Conservation (phyloP, 2,888 invertebrate species). For the Cecidostiba fungosa region DNA sequence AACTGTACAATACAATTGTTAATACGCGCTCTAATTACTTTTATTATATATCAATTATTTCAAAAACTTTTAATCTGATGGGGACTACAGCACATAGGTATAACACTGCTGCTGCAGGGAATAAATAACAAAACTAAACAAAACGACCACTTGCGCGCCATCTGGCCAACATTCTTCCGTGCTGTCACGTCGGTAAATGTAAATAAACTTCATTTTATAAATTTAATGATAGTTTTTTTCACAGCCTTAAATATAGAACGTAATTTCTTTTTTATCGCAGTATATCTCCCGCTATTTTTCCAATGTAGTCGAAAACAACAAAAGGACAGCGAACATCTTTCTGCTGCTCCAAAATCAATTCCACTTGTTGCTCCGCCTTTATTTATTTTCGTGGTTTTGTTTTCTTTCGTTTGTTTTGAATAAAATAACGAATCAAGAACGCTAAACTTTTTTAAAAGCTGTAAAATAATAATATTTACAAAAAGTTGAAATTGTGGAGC, state of each 20-base stretch:
- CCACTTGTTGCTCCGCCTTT: constrained; percentile 38
- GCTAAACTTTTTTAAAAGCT: neutral
- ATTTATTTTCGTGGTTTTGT: neutral
- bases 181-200: constrained; percentile 16
- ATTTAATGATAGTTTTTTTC: constrained; percentile 17
- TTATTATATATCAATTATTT: too few species aligned
- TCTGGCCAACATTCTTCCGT: constrained; percentile 17
- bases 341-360: neutral
- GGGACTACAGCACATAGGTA: neutral
- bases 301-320: constrained; percentile 1
- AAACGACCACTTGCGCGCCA: constrained; percentile 21
- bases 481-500: neutral
- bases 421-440: neutral
- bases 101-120: neutral
- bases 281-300: constrained; percentile 14
- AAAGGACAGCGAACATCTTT: neutral
- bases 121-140: too few species aligned
- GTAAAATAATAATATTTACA: neutral
- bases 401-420: constrained; percentile 18
- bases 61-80: neutral
- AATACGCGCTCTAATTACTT: too few species aligned
- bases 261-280: neutral
- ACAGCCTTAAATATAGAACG: neutral
- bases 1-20: too few species aligned
- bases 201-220: constrained; percentile 16